Evolutionary conservation across 2,797 vertebrate genomes (phyloP).

Genomic region (Manis javanica): DNA sequence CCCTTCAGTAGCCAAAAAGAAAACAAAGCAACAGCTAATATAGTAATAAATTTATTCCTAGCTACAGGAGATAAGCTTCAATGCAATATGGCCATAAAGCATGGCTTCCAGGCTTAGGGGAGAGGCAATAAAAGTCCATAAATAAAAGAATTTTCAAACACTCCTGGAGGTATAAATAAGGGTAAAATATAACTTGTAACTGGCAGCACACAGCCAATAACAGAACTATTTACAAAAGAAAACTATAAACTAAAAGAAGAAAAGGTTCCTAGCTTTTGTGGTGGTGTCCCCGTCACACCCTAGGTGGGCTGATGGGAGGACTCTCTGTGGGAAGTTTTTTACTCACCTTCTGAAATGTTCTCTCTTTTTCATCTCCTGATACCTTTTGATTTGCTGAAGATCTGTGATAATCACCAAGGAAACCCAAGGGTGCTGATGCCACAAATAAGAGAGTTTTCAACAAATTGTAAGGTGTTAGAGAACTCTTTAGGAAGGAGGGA

Average conservation of each 20-base stretch:
- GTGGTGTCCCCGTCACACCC: slow-evolving; percentile 8
- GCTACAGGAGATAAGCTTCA: slow-evolving; percentile 78
- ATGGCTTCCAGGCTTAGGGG: slow-evolving; percentile 49
- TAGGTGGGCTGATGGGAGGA: background rate
- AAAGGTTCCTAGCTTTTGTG: background rate
- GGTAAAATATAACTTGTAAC: slow-evolving; percentile 55
- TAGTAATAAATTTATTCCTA: slow-evolving; percentile 74
- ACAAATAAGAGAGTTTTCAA: slow-evolving; percentile 40
- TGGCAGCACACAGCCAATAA: slow-evolving; percentile 33
- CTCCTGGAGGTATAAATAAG: slow-evolving; percentile 67
- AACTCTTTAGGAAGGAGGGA: background rate
- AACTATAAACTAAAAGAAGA: slow-evolving; percentile 56
- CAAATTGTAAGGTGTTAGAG: slow-evolving; percentile 36
- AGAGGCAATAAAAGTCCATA: slow-evolving; percentile 66
- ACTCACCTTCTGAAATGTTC: slow-evolving; percentile 45
- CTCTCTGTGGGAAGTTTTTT: background rate
- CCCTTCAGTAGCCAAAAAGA: slow-evolving; percentile 73
- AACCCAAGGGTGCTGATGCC: background rate
- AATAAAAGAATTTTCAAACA: slow-evolving; percentile 71
- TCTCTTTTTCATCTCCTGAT: slow-evolving; percentile 49
- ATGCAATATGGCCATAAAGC: slow-evolving; percentile 66
- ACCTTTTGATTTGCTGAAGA: slow-evolving; percentile 59
- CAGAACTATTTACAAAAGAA: slow-evolving; percentile 41
- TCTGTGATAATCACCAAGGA: slow-evolving; percentile 68
- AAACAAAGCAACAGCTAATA: slow-evolving; percentile 72